These are phyloP conservation scores for Zapornia atra DNA, from an alignment of 2,113 vertebrate species.

Conservation along the genomic window DNA sequence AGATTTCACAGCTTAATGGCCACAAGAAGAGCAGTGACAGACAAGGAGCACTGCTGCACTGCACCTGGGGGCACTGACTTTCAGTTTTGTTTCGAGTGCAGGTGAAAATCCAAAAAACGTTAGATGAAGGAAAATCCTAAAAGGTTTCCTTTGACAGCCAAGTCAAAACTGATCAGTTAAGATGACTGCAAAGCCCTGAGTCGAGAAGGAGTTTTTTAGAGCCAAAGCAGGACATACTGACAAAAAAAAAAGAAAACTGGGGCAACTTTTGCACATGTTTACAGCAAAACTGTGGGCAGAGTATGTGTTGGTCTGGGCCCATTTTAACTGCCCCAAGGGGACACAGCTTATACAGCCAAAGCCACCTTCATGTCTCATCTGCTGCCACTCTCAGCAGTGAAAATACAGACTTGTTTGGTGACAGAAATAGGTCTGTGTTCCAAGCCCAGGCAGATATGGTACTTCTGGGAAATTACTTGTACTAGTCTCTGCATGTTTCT, in stretches of 20 bases:
- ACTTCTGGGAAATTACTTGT: background rate
- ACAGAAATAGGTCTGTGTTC: background rate
- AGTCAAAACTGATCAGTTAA: background rate
- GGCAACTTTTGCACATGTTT: background rate
- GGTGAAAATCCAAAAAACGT: background rate
- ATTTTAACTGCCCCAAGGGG: background rate
- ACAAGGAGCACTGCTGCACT: background rate
- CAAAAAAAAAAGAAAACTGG: background rate
- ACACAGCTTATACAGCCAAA: background rate
- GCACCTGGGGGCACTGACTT: background rate
- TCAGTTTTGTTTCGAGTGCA: accelerated
- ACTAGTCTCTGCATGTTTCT: background rate
- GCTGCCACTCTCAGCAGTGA: background rate
- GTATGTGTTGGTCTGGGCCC: background rate
- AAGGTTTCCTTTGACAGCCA: background rate
- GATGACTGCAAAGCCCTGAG: background rate
- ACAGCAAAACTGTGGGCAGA: background rate
- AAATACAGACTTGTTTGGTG: background rate
- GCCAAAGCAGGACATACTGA: background rate
- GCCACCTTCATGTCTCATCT: background rate
- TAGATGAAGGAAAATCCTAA: background rate
- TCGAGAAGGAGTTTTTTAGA: background rate
- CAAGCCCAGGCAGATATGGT: background rate
- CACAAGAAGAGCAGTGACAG: background rate
- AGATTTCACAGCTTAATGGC: background rate